Percentiles rank a stretch among this genome's conserved stretches.
phyloP scores from a whole-genome alignment of 2,113 vertebrate genomes.

The Motacilla tschutschensis region DNA sequence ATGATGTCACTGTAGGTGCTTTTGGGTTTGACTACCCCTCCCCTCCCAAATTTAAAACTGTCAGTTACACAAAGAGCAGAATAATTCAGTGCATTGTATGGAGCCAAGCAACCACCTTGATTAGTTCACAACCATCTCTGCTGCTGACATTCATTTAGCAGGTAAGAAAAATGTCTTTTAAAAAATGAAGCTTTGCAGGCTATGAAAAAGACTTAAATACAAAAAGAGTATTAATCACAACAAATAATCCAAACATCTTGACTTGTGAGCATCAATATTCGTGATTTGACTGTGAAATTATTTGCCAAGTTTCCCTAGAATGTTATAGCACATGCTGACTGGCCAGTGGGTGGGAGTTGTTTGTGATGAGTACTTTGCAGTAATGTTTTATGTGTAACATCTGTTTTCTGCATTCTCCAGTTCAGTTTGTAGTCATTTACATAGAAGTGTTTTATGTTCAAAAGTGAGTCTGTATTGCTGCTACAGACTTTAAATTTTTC shows the following conservation, averaged over 20 bases:
- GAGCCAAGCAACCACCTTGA: not conserved
- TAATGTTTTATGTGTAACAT: conserved; percentile 49
- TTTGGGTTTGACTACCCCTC: not conserved
- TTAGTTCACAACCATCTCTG: not conserved
- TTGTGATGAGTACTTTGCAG: conserved; percentile 29
- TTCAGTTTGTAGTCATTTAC: conserved; percentile 24
- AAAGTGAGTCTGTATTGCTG: not conserved
- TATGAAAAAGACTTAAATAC: not conserved
- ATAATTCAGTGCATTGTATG: not conserved
- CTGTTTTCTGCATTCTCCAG: conserved; percentile 31
- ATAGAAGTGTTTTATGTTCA: not conserved
- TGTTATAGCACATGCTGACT: conserved; percentile 33
- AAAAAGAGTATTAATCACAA: conserved; percentile 24
- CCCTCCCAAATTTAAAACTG: not conserved
- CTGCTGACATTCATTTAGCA: not conserved
- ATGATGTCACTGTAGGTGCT: conserved; percentile 1
- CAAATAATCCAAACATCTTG: conserved; percentile 23
- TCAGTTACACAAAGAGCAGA: not conserved
- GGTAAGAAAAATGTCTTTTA: not conserved
- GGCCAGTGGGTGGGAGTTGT: conserved; percentile 34
- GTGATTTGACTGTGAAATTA: conserved; percentile 25
- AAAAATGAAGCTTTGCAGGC: not conserved
- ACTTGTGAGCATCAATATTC: conserved; percentile 25
- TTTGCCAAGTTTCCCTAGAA: conserved; percentile 26
- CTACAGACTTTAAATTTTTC: not conserved